Evolutionary conservation across 1,140 invertebrate genomes (phyloP), one percentile per base, ranked within the genome.

Genomic region (Nasonia vitripennis): DNA sequence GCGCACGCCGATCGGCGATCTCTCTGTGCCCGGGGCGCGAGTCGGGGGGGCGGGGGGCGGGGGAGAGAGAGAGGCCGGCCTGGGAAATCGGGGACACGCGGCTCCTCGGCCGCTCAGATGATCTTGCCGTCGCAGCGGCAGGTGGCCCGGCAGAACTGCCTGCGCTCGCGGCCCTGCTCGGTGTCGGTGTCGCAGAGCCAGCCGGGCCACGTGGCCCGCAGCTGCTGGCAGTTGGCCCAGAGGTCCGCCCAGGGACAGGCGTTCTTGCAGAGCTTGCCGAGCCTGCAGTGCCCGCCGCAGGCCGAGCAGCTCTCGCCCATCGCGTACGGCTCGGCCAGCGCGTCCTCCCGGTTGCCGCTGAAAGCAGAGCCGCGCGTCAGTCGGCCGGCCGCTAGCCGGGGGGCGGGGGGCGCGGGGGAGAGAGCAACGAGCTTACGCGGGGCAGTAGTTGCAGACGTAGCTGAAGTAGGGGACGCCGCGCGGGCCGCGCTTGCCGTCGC

Each of bases 371-470:
- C 27, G 27, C 27, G 27, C 27, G 27, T 27, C 1, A 27, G 27
- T 27, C 27, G 27, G 27, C 27, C 1, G 27, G 1, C 27, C 27
- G 27, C 27, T 0, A 27, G 27, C 27, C 27, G 27, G n/a, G n/a
- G n/a, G n/a, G n/a, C n/a, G n/a, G n/a, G n/a, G n/a, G n/a, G n/a
- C n/a, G n/a, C n/a, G n/a, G n/a, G n/a, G n/a, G n/a, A n/a, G 27
- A 1, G 27, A 27, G 27, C 27, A 27, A 27, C 27, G 68, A 88
- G 94, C 95, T 95, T 94, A 97, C 97, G 95, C 95, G 2, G 97
- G 97, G 91, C 97, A 97, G 91, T 98, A 98, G 93, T 97, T 97
- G 91, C 97, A 98, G n/a, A 98, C 95, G 90, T 98, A 98, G 92
- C 96, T 97, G 92, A 95, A 97, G 91, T 95, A 97, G 5, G 95